Percentiles rank a stretch among this genome's conserved stretches.
Conservation (phyloP, 2,888 invertebrate species). For the Alviniconcha strummeri region DNA sequence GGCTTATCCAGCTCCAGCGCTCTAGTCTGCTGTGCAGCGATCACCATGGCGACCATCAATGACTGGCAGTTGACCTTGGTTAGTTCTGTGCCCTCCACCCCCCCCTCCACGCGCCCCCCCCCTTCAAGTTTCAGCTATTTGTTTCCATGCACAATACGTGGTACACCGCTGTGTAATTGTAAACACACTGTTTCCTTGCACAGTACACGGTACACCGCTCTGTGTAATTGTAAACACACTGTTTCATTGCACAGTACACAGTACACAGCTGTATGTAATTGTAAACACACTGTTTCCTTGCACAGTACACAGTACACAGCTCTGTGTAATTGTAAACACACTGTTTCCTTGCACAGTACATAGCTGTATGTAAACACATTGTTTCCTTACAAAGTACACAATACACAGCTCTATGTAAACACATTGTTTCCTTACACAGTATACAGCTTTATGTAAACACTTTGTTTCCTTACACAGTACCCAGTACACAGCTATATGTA, state of each 20-base stretch:
- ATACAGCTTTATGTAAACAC: neutral
- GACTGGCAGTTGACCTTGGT: constrained; percentile 68
- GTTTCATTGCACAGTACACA: neutral
- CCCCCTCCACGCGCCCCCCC: neutral
- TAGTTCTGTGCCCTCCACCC: neutral
- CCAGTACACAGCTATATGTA: neutral
- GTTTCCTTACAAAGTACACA: neutral
- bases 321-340: neutral
- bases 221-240: neutral
- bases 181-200: neutral
- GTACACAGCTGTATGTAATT: neutral
- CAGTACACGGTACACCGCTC: neutral
- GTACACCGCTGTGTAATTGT: neutral
- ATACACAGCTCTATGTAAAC: neutral
- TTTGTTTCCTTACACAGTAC: neutral
- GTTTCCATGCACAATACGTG: too few relatives aligned
- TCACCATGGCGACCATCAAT: constrained; percentile 84
- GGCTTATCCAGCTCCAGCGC: constrained; percentile 99
- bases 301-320: neutral
- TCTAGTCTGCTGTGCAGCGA: constrained; percentile 92
- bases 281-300: neutral
- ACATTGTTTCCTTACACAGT: neutral
- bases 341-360: neutral
- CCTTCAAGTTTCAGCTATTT: neutral
- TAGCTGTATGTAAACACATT: neutral